Evolutionary conservation across 2,888 invertebrate genomes (phyloP).

Genomic region (Chydorus sphaericus): DNA sequence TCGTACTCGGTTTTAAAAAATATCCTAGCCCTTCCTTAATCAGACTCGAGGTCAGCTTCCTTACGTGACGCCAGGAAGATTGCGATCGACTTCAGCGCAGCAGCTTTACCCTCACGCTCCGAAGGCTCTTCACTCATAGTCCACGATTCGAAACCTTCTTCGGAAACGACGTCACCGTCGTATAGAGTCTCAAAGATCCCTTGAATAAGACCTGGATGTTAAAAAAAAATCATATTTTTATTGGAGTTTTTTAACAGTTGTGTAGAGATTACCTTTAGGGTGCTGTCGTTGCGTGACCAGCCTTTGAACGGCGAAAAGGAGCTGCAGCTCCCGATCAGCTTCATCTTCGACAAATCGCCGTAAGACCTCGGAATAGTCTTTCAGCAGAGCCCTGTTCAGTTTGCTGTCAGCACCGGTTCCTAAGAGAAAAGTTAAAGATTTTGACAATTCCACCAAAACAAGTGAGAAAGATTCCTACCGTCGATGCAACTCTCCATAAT

Average conservation of each 20-base stretch:
- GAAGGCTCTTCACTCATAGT: conserved; percentile 48
- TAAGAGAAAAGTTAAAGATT: conserved; percentile 15
- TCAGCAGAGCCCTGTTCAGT: conserved; percentile 34
- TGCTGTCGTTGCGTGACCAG: conserved; percentile 62
- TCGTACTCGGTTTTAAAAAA: no score
- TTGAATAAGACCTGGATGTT: conserved; percentile 54
- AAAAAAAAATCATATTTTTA: conserved; percentile 19
- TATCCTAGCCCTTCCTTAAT: no score
- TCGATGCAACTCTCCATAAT: conserved; percentile 49
- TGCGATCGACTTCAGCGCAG: conserved; percentile 54
- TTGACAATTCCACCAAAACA: background rate
- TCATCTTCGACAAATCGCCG: conserved; percentile 54
- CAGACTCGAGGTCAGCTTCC: conserved; percentile 42
- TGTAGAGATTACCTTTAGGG: conserved; percentile 41
- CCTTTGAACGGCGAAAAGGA: conserved; percentile 68
- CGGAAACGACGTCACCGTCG: conserved; percentile 61
- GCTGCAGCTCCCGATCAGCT: conserved; percentile 57
- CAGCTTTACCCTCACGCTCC: conserved; percentile 65
- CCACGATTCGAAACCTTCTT: conserved; percentile 70
- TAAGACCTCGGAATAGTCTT: conserved; percentile 39
- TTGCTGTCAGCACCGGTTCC: conserved; percentile 15
- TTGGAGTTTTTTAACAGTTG: no score
- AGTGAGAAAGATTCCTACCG: conserved; percentile 30
- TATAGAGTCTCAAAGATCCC: conserved; percentile 61
- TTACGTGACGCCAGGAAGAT: conserved; percentile 54